Conservation (phyloP, 2,888 invertebrate species). For the Venusia cambrica region DNA sequence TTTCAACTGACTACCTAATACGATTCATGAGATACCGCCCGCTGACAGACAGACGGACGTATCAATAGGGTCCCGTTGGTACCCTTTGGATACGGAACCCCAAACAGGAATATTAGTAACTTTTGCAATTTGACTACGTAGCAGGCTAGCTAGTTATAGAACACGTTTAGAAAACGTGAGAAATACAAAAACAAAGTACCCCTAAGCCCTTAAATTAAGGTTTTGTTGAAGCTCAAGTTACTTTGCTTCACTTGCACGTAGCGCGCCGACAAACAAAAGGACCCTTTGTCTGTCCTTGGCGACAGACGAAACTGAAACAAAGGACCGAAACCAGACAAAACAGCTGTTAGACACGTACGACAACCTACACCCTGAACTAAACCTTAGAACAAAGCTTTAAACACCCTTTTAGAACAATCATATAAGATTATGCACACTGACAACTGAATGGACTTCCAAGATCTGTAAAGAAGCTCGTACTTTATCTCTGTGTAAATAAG, state of each 20-base stretch:
- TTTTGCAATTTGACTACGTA: no score
- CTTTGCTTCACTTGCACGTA: slow-evolving; percentile 3
- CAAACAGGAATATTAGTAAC: no score
- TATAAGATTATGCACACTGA: no score
- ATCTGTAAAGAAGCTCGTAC: not conserved
- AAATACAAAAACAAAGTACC: not conserved
- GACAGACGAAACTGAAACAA: slow-evolving; percentile 56
- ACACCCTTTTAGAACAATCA: slow-evolving; percentile 15
- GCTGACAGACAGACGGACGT: no score
- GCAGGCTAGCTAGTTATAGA: no score
- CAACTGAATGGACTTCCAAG: not conserved
- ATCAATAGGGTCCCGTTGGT: no score
- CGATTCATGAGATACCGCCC: no score
- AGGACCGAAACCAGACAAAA: slow-evolving; percentile 51
- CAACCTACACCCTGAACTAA: slow-evolving; percentile 18
- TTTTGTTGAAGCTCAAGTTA: not conserved
- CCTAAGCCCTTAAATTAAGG: not conserved
- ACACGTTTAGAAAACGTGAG: no score
- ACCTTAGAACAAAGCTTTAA: slow-evolving; percentile 17
- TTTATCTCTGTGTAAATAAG: not conserved
- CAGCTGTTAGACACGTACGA: slow-evolving; percentile 65
- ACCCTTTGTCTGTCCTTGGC: slow-evolving; percentile 46
- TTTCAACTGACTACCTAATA: no score
- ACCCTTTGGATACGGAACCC: no score
- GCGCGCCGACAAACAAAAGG: slow-evolving; percentile 17